Evolutionary conservation across 2,113 vertebrate species (phyloP).

Genomic region (Chionis minor): DNA sequence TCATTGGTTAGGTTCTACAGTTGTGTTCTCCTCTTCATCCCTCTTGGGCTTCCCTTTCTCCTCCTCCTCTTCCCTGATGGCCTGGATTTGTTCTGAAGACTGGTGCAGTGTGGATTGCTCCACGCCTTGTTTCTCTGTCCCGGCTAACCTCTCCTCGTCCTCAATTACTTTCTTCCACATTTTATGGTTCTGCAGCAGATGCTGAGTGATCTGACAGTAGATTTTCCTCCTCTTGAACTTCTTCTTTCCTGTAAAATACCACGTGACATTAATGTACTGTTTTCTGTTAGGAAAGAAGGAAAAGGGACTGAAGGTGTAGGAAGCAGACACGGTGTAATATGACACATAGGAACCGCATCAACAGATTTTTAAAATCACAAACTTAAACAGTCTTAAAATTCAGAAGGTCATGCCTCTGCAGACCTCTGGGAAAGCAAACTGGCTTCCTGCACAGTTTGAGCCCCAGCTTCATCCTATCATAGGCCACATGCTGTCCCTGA

Average conservation of each 20-base stretch:
- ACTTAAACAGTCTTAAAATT: not conserved
- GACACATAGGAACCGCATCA: not conserved
- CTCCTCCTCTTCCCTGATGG: constrained; percentile 93
- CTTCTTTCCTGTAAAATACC: constrained; percentile 81
- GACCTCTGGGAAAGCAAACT: not conserved
- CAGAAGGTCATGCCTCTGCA: not conserved
- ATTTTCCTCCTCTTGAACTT: constrained; percentile 87
- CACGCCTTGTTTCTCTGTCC: constrained; percentile 50
- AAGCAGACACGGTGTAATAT: not conserved
- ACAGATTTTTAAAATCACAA: not conserved
- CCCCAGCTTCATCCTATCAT: not conserved
- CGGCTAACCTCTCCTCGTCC: constrained; percentile 78
- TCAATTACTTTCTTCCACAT: constrained; percentile 98
- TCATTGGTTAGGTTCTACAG: constrained; percentile 70
- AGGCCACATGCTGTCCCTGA: not conserved
- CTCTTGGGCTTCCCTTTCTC: constrained; percentile 75
- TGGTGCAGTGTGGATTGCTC: constrained; percentile 75
- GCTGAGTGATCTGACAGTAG: constrained; percentile 94
- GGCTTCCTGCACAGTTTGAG: not conserved
- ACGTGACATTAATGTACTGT: not conserved
- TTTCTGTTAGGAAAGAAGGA: not conserved
- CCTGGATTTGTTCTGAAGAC: constrained; percentile 87
- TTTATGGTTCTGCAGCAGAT: constrained; percentile 93
- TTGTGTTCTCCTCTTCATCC: constrained; percentile 68
- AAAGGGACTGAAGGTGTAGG: not conserved